Evolutionary conservation across 2,797 vertebrate species (phyloP).

Genomic region (Petrocephalus sullivani): DNA sequence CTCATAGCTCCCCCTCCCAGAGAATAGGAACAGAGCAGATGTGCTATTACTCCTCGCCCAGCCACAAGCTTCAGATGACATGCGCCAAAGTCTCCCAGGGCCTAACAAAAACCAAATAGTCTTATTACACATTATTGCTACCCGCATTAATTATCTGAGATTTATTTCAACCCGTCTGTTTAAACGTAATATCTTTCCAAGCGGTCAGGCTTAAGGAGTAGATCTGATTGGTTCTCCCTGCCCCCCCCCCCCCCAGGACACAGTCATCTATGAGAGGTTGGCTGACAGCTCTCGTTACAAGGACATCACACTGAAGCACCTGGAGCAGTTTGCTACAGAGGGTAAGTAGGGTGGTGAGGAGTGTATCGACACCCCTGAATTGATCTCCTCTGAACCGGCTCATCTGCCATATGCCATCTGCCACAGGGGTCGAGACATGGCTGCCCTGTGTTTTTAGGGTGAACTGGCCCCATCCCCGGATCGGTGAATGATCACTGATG

Average conservation of each 20-base stretch:
- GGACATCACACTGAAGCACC: conserved; percentile 95
- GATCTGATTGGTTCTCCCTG: conserved; percentile 15
- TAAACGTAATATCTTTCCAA: background rate
- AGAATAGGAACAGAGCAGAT: background rate
- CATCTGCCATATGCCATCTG: background rate
- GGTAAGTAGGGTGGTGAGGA: conserved; percentile 58
- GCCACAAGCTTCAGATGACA: background rate
- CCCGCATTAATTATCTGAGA: background rate
- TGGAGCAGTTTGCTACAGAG: conserved; percentile 97
- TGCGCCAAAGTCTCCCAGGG: background rate
- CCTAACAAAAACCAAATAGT: background rate
- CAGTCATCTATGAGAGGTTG: conserved; percentile 93
- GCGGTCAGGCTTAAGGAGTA: background rate
- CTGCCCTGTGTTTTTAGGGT: background rate
- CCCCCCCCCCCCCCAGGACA: conserved; percentile 70
- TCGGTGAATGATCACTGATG: background rate
- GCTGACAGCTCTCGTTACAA: conserved; percentile 93
- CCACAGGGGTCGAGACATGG: background rate
- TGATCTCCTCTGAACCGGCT: background rate
- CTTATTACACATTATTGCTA: background rate
- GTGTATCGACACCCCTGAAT: background rate
- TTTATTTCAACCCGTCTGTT: background rate
- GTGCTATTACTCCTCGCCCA: background rate
- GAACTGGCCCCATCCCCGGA: background rate
- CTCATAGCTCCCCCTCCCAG: background rate